Base-by-base conservation (phyloP, 2,797 vertebrate species). In the Prunella strophiata region DNA sequence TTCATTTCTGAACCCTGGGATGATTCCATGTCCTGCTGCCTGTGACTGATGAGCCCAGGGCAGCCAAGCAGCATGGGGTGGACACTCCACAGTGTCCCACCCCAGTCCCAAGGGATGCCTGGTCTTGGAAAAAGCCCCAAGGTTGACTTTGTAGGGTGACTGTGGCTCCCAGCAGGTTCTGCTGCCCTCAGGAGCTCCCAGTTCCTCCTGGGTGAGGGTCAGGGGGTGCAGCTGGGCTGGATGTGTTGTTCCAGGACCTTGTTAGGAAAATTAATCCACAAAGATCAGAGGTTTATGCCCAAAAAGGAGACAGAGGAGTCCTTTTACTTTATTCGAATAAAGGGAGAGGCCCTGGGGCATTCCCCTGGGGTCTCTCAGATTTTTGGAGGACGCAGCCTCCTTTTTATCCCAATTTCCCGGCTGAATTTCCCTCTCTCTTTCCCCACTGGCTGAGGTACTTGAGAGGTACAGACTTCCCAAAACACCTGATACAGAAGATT, bases 11-110 rank as follows among this genome's bases (percentile, higher is more conserved):
- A 62, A 63, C 34, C 29, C 48, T 1, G 0, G 48, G 43, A 32
- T 12, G 54, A 29, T 32, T 55, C 57, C 0, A 0, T 14, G 73
- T 54, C 70, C 76, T 8, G 1, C 13, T 0, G 14, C 1, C 5
- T 17, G 76, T 78, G 76, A 22, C 21, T 58, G 72, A 84, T 19
- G 71, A 96, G 50, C 62, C 43, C 79, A 42, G 1, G 3, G 47
- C 1, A 20, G 61, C 32, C 9, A 5, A 84, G 66, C 25, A 73
- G 72, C 1, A 0, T 0, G 4, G 47, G 58, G 4, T 2, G 2
- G 45, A 7, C 1, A 2, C 16, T 78, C 42, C 40, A 13, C 2
- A n/a, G 45, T 7, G 3, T 58, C 59, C 25, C 1, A 4, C 14
- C 23, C 9, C 2, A 8, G 3, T 57, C 32, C 48, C 4, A 1